phyloP scores from a whole-genome alignment of 2,888 invertebrate genomes.

The Caradrina kadenii region DNA sequence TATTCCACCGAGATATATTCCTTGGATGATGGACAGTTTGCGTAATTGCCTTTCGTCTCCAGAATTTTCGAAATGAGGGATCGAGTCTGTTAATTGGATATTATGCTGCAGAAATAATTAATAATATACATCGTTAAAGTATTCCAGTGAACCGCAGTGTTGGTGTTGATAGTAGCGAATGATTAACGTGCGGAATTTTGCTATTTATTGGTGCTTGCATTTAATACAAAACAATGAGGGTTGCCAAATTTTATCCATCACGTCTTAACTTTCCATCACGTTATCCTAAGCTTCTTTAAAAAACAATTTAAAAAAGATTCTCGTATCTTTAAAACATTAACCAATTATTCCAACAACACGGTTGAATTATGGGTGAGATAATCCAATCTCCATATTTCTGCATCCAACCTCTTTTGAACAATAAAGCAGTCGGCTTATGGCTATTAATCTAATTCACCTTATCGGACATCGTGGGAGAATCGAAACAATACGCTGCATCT shows the following conservation, averaged over 20 bases:
- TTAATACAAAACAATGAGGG: slow-evolving; percentile 14
- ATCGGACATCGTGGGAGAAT: slow-evolving; percentile 69
- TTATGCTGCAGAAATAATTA: slow-evolving; percentile 24
- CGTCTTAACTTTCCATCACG: slow-evolving; percentile 3
- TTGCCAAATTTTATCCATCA: slow-evolving; percentile 13
- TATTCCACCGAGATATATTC: slow-evolving; percentile 51
- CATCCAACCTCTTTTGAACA: slow-evolving; percentile 47
- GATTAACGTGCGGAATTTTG: slow-evolving; percentile 22
- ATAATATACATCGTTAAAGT: slow-evolving; percentile 10
- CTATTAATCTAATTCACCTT: slow-evolving; percentile 63
- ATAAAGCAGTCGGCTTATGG: slow-evolving; percentile 45
- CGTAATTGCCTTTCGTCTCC: slow-evolving; percentile 47
- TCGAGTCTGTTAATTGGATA: slow-evolving; percentile 24
- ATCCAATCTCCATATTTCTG: slow-evolving; percentile 54
- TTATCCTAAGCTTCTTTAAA: slow-evolving; percentile 12
- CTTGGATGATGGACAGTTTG: slow-evolving; percentile 52
- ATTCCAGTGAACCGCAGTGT: slow-evolving; percentile 5
- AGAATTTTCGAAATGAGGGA: slow-evolving; percentile 29
- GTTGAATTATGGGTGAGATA: slow-evolving; percentile 54
- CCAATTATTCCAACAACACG: slow-evolving; percentile 42
- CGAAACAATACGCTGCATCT: slow-evolving; percentile 51
- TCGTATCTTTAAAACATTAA: slow-evolving; percentile 39
- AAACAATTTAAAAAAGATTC: slow-evolving; percentile 24
- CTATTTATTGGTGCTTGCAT: slow-evolving; percentile 2
- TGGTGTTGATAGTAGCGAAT: slow-evolving; percentile 11